A percentile compares a stretch with the other conserved stretches of the same genome.
Conservation (phyloP, 1,140 invertebrate genomes). For the Drosophila paulistorum region DNA sequence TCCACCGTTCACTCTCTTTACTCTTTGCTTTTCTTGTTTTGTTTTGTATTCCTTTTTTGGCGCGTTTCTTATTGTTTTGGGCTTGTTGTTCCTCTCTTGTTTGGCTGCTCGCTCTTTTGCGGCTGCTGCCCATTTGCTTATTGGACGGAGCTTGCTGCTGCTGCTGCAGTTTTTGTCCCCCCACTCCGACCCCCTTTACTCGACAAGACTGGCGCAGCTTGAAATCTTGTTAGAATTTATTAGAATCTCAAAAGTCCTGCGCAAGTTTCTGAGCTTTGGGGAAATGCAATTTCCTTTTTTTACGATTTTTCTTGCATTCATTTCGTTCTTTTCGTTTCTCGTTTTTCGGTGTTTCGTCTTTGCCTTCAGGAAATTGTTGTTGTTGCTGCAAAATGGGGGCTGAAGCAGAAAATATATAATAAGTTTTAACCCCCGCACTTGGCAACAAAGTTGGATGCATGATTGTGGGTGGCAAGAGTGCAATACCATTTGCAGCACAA, state of each 20-base stretch:
- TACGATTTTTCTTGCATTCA: conserved; percentile 70
- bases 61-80: conserved; percentile 33
- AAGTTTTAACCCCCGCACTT: conserved; percentile 53
- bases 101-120: not conserved
- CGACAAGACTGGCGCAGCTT: conserved; percentile 50
- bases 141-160: conserved; percentile 42
- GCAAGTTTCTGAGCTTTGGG: conserved; percentile 76
- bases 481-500: conserved; percentile 37
- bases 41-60: conserved; percentile 35
- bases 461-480: conserved; percentile 48
- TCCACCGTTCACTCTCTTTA: conserved; percentile 1
- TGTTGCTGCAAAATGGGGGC: conserved; percentile 45
- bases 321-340: conserved; percentile 46
- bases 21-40: not conserved
- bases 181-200: not conserved
- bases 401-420: conserved; percentile 66
- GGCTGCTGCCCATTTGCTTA: conserved; percentile 67
- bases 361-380: conserved; percentile 43
- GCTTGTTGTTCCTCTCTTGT: conserved; percentile 33
- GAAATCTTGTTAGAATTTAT: conserved; percentile 82
- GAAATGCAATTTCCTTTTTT: conserved; percentile 76
- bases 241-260: conserved; percentile 79
- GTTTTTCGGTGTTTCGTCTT: conserved; percentile 49
- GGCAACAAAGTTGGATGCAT: conserved; percentile 68
- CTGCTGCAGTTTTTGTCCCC: conserved; percentile 41